Evolutionary conservation across 2,113 vertebrate species (phyloP), one percentile per base, ranked within the genome.

Genomic region (Ivindomyrus marchei): DNA sequence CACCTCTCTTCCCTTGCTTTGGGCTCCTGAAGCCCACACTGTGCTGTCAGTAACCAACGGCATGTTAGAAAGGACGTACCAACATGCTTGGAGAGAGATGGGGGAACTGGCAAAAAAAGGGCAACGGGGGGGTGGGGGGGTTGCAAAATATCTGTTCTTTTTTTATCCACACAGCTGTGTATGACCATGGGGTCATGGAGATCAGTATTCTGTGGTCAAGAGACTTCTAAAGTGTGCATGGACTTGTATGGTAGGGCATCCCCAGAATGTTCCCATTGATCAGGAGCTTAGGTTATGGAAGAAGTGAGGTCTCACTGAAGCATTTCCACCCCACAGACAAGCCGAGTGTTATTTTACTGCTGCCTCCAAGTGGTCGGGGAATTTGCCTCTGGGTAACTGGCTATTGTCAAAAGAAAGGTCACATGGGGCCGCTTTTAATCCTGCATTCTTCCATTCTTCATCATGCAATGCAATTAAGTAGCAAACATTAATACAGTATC

Each of bases 211-310:
- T 36, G 62, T 47, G 27, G 66, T 77, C 17, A 11, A 50, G 56
- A 70, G 88, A 49, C 88, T 45, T 31, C 7, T 88, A 53, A 31
- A 88, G 89, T 0, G 4, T 24, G 3, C 91, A 15, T 77, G 89
- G 92, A 92, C 90, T 92, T 27, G 36, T 50, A 53, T 89, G 90
- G 92, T 80, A 90, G 92, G 62, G 91, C 84, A 91, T 93, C 80
- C 91, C 90, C 91, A 93, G 91, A 93, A 93, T 93, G 92, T 90
- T 89, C 50, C 91, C 85, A 90, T 91, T 91, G 91, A 92, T 92
- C 90, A 91, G 88, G 89, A 80, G 89, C 89, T 91, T 90, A 46
- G 85, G 49, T 36, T 52, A 87, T 52, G 83, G 83, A 87, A 87
- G 11, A 49, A 85, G 42, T 47, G 45, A 52, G 85, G n/a, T 52